Evolutionary conservation across 2,113 vertebrate genomes (phyloP).

Genomic region (Elgaria multicarinata): DNA sequence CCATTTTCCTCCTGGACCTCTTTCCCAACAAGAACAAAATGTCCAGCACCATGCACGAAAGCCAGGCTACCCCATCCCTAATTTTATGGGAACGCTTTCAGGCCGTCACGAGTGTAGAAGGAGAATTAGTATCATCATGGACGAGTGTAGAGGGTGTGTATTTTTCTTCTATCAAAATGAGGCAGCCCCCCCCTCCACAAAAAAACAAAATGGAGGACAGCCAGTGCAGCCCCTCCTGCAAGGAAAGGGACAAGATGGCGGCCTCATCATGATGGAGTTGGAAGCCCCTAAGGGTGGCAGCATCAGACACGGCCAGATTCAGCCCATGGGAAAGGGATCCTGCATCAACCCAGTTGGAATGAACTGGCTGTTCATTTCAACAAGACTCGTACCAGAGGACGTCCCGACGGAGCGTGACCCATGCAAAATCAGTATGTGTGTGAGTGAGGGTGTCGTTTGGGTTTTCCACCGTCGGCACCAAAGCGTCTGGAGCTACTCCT

Average conservation of each 20-base stretch:
- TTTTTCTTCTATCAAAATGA: no score
- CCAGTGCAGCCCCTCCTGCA: no score
- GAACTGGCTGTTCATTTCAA: neutral
- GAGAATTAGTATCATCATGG: neutral
- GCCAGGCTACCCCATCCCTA: no score
- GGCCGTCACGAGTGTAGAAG: no score
- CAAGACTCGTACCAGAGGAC: neutral
- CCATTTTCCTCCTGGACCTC: neutral
- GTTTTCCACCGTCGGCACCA: neutral
- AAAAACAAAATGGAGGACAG: no score
- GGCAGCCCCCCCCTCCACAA: neutral
- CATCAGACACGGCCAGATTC: no score
- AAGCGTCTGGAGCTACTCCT: no score
- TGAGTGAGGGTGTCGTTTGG: no score
- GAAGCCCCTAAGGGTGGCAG: neutral
- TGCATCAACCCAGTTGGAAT: no score
- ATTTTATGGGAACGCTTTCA: neutral
- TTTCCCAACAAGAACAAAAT: neutral
- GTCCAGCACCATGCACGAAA: neutral
- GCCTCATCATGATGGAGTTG: neutral
- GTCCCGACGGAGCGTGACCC: neutral
- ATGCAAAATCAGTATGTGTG: accelerated
- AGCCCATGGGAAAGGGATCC: neutral
- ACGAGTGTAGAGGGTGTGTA: neutral
- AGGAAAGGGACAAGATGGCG: neutral